Evolutionary conservation across 2,113 vertebrate species (phyloP).

Genomic region (Bambusicola thoracicus): DNA sequence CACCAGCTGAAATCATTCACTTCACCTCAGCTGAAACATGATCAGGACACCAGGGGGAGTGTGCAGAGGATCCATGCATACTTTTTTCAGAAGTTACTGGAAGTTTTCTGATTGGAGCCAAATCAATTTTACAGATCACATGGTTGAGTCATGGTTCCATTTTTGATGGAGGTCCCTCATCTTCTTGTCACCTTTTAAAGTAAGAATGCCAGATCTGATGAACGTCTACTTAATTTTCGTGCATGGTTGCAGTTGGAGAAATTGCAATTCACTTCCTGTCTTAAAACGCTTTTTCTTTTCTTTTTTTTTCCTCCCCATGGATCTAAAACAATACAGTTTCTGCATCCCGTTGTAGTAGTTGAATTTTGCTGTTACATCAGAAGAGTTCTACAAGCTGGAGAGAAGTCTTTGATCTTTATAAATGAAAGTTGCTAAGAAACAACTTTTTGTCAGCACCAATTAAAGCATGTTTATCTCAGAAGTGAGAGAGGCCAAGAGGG

Average conservation of each 20-base stretch:
- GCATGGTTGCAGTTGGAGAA: not conserved
- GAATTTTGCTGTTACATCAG: not conserved
- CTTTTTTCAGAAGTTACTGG: not conserved
- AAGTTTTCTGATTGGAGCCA: not conserved
- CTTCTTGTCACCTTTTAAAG: not conserved
- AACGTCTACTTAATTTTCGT: not conserved
- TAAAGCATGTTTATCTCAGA: not conserved
- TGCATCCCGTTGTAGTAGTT: not conserved
- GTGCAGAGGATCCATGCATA: not conserved
- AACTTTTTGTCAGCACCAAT: not conserved
- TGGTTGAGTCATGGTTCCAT: not conserved
- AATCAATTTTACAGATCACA: not conserved
- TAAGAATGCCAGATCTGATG: not conserved
- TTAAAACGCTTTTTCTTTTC: not conserved
- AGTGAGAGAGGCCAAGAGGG: not conserved
- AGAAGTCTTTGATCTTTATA: not conserved
- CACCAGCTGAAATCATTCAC: not conserved
- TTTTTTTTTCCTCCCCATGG: not conserved
- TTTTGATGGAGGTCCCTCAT: not conserved
- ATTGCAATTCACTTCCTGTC: not conserved
- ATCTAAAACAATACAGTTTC: not conserved
- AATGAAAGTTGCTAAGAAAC: not conserved
- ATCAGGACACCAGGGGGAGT: not conserved
- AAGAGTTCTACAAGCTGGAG: not conserved
- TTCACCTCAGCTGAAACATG: not conserved